Evolutionary conservation across 1,140 invertebrate species (phyloP).

Genomic region (Lysiphlebus fabarum): DNA sequence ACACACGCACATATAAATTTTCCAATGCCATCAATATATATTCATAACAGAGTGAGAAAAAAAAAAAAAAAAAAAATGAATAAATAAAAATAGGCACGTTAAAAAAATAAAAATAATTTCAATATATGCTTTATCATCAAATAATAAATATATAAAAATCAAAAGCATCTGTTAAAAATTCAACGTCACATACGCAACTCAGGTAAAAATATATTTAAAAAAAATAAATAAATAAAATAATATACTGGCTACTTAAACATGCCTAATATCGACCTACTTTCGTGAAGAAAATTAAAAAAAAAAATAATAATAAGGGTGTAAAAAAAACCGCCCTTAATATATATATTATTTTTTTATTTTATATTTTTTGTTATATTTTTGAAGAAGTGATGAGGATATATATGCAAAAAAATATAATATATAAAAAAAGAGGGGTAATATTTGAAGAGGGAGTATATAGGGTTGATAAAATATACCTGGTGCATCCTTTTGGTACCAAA

Average conservation of each 20-base stretch:
- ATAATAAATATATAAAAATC: too few relatives aligned
- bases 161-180: conserved; percentile 10
- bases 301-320: conserved; percentile 3
- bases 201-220: too few relatives aligned
- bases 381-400: too few relatives aligned
- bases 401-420: too few relatives aligned
- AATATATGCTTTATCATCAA: too few relatives aligned
- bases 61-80: conserved; percentile 17
- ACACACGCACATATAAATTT: conserved; percentile 3
- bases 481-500: conserved; percentile 29
- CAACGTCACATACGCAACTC: not conserved
- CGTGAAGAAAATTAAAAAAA: conserved; percentile 30
- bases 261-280: conserved; percentile 37
- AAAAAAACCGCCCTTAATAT: conserved; percentile 14
- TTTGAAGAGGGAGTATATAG: too few relatives aligned
- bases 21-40: not conserved
- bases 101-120: too few relatives aligned
- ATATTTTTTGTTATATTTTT: too few relatives aligned
- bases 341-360: too few relatives aligned
- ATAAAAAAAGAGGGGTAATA: too few relatives aligned
- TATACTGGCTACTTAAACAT: conserved; percentile 21
- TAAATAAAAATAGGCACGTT: conserved; percentile 4
- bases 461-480: conserved; percentile 31
- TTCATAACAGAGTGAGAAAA: conserved; percentile 13
- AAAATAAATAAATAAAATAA: too few relatives aligned